Base-by-base conservation (phyloP, 2,113 vertebrate genomes). In the Pseudorasbora parva region DNA sequence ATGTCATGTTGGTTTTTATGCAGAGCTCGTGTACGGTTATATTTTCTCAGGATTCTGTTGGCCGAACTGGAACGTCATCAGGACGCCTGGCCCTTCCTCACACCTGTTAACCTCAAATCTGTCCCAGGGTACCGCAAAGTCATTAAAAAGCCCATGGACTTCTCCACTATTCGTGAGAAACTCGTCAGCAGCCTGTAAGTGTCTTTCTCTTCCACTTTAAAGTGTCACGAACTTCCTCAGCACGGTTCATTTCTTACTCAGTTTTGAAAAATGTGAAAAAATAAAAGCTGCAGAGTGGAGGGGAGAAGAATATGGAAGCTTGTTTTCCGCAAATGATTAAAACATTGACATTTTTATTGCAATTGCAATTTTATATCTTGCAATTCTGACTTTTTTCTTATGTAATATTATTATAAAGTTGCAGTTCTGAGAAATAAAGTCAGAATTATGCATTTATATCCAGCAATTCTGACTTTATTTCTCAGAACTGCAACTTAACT, bases 101-200 rank as follows among this genome's bases (percentile, higher is more conserved):
- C 97, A 87, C 98, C 97, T 76, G 98, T 99, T 92, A 99, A 98
- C 95, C 94, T 96, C 93, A 99, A 99, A 92, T 96, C 97, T 59
- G 97, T 99, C 90, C 97, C 98, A 73, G 98, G 98, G 78, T 99
- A 99, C 92, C 96, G 92, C 93, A 99, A 98, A 92, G 97, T 99
- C 93, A 99, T 99, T 90, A 99, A 98, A 91, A 99, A 97, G 89
- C 97, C 98, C 49, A 99, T 99, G 98, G 98, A 99, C 94, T 99
- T 99, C 92, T 97, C 97, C 87, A 99, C 98, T 87, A 98, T 99
- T 91, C 96, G 98, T 88, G 98, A 99, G 90, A 99, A 99, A 92
- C 96, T 99, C 81, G 96, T 95, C 90, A 97, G 94, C 94, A 98
- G 97, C 95, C 98, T 97, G 98, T 99, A 94, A 98, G 98, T 98